These are phyloP conservation scores for Cephus sareptanus DNA, from an alignment of 2,888 invertebrate genomes.

Conservation along the genomic window DNA sequence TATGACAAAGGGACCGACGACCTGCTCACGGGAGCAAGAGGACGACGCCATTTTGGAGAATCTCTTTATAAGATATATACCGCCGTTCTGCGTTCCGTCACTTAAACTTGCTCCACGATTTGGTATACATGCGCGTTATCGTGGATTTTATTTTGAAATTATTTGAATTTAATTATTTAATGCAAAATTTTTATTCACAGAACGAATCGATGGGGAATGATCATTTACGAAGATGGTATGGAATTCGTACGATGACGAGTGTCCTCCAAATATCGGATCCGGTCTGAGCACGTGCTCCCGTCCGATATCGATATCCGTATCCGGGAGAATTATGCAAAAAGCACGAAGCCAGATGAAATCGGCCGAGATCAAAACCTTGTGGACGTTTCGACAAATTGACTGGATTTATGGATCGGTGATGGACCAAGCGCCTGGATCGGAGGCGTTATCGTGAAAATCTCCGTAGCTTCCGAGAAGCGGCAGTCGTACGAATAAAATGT, in stretches of 20 bases:
- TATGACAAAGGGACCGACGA: conserved; percentile 46
- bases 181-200: neutral
- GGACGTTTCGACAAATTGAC: conserved; percentile 62
- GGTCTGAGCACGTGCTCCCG: neutral
- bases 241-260: neutral
- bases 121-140: neutral
- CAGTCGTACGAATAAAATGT: conserved; percentile 8
- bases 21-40: conserved; percentile 8
- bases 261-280: neutral
- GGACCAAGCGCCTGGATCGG: conserved; percentile 27
- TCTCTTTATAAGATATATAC: conserved; percentile 8
- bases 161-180: neutral
- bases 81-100: conserved; percentile 25
- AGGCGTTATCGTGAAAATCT: conserved; percentile 59
- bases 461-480: conserved; percentile 55
- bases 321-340: conserved; percentile 55
- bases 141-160: neutral
- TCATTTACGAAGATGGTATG: neutral
- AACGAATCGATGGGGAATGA: neutral
- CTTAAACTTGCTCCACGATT: conserved; percentile 22
- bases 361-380: conserved; percentile 60
- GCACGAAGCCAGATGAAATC: conserved; percentile 41
- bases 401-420: conserved; percentile 58
- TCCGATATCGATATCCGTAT: conserved; percentile 34
- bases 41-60: conserved; percentile 19